These are phyloP conservation scores for Microcebus ravelobensis DNA, from an alignment of 2,113 vertebrate species.

Conservation along the genomic window DNA sequence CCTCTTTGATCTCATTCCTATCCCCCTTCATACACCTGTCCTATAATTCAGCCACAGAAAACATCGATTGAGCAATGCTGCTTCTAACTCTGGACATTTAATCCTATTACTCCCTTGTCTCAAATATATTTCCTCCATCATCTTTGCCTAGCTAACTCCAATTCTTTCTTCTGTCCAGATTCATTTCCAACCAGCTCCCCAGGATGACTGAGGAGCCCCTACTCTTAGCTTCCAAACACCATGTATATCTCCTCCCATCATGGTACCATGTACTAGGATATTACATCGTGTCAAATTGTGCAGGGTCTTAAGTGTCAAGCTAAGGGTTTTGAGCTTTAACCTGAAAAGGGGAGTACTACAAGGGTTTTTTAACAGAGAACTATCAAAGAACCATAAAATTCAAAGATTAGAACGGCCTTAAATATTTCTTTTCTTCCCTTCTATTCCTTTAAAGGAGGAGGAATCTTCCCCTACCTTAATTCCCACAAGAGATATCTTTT, in stretches of 20 bases:
- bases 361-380: neutral
- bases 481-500: neutral
- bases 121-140: neutral
- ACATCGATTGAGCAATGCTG: neutral
- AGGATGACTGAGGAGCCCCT: neutral
- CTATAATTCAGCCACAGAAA: neutral
- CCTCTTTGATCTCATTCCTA: neutral
- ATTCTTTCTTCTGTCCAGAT: neutral
- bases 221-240: neutral
- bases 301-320: neutral
- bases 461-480: neutral
- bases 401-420: neutral
- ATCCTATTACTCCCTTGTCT: neutral
- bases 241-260: neutral
- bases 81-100: neutral
- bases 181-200: neutral
- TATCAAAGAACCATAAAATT: neutral
- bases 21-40: neutral
- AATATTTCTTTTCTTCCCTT: neutral
- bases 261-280: neutral
- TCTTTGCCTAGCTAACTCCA: neutral
- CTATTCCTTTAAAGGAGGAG: neutral
- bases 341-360: neutral
- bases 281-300: neutral
- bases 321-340: neutral